Evolutionary conservation across 35 echinoderm and acorn worm species (phyloP), one percentile per base, ranked within the genome.

Genomic region (Stichopus chloronotus): DNA sequence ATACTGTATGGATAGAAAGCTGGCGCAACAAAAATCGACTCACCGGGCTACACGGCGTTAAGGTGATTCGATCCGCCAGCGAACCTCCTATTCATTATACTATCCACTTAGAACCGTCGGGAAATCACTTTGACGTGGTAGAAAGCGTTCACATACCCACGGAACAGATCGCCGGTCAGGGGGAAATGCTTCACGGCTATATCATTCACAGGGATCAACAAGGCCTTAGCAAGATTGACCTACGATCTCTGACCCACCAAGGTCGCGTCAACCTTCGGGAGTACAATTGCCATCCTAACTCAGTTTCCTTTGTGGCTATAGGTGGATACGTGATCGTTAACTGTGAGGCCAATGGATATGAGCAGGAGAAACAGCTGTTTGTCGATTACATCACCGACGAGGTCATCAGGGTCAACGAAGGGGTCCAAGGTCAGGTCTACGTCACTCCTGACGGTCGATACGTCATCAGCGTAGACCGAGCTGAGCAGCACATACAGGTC

Each of bases 351-450:
- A 89, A 57, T 7, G 91, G 93, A 2, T 72, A 20, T 9, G 54
- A 53, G 0, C 89, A 79, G 23, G 94, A 84, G 59, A 95, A 86
- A 63, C 96, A 98, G 53, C 8, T 98, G 4, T 81, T 98, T 25
- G 84, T 98, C 13, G 96, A 98, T 91, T 98, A 98, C 92, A 68
- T 98, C 53, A 98, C 94, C 17, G 93, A 98, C 17, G 91, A 57
- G 7, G 96, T 98, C 43, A 54, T 98, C 16, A 21, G 53, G 43
- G 85, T 94, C 5, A 95, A 98, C 84, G 96, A 98, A 59, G 90
- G 90, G 54, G 90, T 98, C 55, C 76, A 91, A 52, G 96, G 96
- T 57, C 92, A 81, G 25, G 87, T 94, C 1, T 96, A 98, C 72
- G 93, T 96, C 9, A 92, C 94, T 56, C 96, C 96, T 4, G 93